Evolutionary conservation across 2,888 invertebrate genomes (phyloP).

Genomic region (Griposia aprilina): DNA sequence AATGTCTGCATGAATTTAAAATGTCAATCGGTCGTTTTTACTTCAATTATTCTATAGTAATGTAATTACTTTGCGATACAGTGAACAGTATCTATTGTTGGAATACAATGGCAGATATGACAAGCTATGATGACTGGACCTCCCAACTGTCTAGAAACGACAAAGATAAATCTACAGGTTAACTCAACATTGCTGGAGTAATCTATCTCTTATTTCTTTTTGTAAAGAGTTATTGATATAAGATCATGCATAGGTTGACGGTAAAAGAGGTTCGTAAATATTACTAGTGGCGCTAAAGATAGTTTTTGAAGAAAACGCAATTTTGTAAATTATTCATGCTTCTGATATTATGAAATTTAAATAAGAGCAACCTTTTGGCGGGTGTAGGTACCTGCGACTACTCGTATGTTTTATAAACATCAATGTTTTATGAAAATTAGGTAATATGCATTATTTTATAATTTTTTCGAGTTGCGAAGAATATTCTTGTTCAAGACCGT

Average conservation of each 20-base stretch:
- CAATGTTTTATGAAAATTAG: background rate
- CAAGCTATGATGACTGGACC: slow-evolving; percentile 84
- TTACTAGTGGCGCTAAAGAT: slow-evolving; percentile 77
- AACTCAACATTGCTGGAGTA: background rate
- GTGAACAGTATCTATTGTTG: slow-evolving; percentile 76
- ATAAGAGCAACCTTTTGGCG: slow-evolving; percentile 23
- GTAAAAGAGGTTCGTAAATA: background rate
- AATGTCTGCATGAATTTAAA: slow-evolving; percentile 45
- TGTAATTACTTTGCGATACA: slow-evolving; percentile 81
- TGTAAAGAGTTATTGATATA: background rate
- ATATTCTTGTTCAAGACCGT: too few relatives aligned
- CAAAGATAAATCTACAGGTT: slow-evolving; percentile 16
- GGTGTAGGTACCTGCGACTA: background rate
- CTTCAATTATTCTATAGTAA: slow-evolving; percentile 81
- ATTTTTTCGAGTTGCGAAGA: too few relatives aligned
- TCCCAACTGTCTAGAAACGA: slow-evolving; percentile 72
- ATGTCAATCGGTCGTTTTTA: slow-evolving; percentile 78
- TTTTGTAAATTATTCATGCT: slow-evolving; percentile 72
- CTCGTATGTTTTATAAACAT: background rate
- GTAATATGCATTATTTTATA: too few relatives aligned
- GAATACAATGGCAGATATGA: slow-evolving; percentile 79
- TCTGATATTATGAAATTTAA: slow-evolving; percentile 65
- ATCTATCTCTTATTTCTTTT: slow-evolving; percentile 3
- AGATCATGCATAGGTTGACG: background rate
- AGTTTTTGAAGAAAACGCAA: slow-evolving; percentile 70